Conservation (phyloP, 2,113 vertebrate species). For the Cygnus buccinator region DNA sequence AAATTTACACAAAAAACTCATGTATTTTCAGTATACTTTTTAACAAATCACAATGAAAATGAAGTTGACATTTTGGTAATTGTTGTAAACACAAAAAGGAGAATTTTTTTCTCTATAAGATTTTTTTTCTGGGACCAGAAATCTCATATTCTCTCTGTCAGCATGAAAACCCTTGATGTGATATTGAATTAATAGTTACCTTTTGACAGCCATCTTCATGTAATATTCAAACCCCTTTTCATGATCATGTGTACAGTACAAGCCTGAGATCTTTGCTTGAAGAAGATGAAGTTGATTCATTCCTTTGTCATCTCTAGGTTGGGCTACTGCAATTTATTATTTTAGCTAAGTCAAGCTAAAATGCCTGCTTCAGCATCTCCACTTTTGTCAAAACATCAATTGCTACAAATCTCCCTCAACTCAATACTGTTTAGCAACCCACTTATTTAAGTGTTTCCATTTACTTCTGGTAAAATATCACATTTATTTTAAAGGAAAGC, state of each 20-base stretch:
- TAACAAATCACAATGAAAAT: constrained; percentile 13
- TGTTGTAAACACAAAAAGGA: neutral
- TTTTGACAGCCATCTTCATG: constrained; percentile 59
- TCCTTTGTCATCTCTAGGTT: constrained; percentile 25
- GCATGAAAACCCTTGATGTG: constrained; percentile 51
- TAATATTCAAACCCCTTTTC: constrained; percentile 71
- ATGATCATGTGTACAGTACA: constrained; percentile 27
- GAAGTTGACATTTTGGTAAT: neutral
- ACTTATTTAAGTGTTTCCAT: constrained; percentile 23
- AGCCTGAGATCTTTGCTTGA: constrained; percentile 44
- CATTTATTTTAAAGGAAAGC: constrained; percentile 48
- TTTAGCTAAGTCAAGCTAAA: constrained; percentile 37
- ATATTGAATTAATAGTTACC: constrained; percentile 54
- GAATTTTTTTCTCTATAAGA: neutral
- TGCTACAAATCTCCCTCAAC: constrained; percentile 12
- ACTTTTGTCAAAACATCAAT: constrained; percentile 33
- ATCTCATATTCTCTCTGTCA: constrained; percentile 27
- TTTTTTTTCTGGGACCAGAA: neutral
- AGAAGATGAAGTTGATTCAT: constrained; percentile 66
- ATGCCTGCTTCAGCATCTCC: constrained; percentile 10
- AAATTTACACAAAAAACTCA: neutral
- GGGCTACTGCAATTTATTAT: constrained; percentile 37
- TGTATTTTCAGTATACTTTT: neutral
- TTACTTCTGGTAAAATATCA: constrained; percentile 40
- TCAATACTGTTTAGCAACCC: constrained; percentile 17